Conservation (phyloP, 2,888 invertebrate species). For the Phragmatobia fuliginosa region DNA sequence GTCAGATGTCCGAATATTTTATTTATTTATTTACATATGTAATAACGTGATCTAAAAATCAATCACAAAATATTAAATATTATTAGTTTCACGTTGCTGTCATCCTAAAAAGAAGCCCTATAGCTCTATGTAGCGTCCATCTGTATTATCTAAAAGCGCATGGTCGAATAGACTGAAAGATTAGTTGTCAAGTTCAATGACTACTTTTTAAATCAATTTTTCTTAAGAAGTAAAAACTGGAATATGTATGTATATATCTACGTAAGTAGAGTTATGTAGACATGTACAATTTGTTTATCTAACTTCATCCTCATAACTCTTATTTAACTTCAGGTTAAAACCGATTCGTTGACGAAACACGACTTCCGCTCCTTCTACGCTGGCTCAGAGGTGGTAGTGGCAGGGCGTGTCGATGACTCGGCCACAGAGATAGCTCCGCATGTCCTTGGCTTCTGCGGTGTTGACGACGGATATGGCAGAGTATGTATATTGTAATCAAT, state of each 20-base stretch:
- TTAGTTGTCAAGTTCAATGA: neutral
- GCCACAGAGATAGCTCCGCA: constrained; percentile 62
- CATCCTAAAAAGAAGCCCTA: neutral
- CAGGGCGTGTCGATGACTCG: constrained; percentile 76
- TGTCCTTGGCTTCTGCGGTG: constrained; percentile 68
- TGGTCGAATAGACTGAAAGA: neutral
- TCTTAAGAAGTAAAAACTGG: neutral
- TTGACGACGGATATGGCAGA: constrained; percentile 61
- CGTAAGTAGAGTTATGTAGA: no score
- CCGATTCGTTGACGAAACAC: constrained; percentile 81
- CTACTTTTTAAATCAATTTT: neutral
- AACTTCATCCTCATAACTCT: neutral
- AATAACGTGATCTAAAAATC: no score
- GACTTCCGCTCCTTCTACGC: constrained; percentile 87
- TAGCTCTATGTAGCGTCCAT: neutral
- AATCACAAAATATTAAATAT: neutral
- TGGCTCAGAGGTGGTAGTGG: constrained; percentile 89
- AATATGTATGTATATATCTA: neutral
- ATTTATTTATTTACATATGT: no score
- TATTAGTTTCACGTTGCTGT: neutral
- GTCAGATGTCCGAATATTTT: no score
- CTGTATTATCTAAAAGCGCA: neutral
- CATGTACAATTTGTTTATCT: neutral
- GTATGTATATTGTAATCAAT: constrained; percentile 45
- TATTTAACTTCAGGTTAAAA: constrained; percentile 69